Percentiles rank a stretch among this genome's conserved stretches.
Evolutionary conservation across 2,113 vertebrate genomes (phyloP).

Genomic region (Otolemur garnettii): DNA sequence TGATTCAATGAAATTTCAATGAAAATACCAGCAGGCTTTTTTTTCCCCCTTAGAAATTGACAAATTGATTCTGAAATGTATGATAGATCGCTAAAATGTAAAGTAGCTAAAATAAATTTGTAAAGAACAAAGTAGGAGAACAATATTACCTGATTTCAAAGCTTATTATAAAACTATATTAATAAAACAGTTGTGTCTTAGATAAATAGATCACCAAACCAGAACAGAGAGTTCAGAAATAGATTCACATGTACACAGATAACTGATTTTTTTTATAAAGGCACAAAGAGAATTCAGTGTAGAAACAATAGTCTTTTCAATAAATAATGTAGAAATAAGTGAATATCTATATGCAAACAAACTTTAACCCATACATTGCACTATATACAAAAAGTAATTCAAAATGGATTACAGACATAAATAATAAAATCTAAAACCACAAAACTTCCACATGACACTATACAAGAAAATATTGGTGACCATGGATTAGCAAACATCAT

Average conservation of each 20-base stretch:
- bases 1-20: background rate
- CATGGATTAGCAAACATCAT: background rate
- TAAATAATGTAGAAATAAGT: background rate
- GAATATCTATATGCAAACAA: background rate
- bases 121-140: background rate
- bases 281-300: background rate
- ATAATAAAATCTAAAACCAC: background rate
- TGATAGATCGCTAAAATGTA: background rate
- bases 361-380: background rate
- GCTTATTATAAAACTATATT: background rate
- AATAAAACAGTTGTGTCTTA: background rate
- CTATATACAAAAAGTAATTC: background rate
- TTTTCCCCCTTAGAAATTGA: background rate
- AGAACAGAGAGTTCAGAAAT: background rate
- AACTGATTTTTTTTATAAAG: background rate
- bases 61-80: background rate
- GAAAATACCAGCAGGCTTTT: background rate
- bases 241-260: background rate
- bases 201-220: background rate
- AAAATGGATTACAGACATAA: background rate
- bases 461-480: background rate
- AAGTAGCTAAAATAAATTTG: background rate
- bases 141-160: background rate
- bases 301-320: background rate
- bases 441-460: background rate